Percentiles rank a stretch among this genome's conserved stretches.
Conservation (phyloP, 2,113 vertebrate species). For the Caracal caracal region DNA sequence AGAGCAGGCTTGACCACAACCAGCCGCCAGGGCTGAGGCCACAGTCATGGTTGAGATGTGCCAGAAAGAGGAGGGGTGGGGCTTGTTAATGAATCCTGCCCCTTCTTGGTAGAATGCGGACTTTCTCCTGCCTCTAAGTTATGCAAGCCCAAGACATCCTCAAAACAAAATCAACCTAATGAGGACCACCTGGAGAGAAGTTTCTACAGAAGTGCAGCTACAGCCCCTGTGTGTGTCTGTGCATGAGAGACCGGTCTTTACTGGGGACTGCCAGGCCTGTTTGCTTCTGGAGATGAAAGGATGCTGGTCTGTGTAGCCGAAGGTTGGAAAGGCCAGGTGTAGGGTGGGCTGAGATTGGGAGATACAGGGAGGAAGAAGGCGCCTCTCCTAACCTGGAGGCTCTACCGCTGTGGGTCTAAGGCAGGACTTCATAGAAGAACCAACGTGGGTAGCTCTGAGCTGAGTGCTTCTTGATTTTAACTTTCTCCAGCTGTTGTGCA, state of each 20-base stretch:
- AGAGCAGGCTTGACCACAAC: neutral
- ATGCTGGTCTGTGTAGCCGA: neutral
- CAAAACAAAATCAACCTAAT: neutral
- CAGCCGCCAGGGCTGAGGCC: neutral
- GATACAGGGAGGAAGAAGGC: neutral
- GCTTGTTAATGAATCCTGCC: neutral
- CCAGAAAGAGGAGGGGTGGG: neutral
- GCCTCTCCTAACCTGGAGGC: neutral
- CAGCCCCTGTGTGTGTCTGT: neutral
- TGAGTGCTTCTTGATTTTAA: neutral
- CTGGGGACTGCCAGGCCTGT: neutral
- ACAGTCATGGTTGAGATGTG: neutral
- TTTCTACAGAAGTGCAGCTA: neutral
- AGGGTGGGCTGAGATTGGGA: neutral
- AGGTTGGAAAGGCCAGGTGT: neutral
- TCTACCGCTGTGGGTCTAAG: neutral
- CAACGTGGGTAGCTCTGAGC: neutral
- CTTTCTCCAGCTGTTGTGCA: constrained; percentile 4
- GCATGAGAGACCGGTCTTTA: neutral
- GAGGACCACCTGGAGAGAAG: neutral
- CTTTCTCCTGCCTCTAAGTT: neutral
- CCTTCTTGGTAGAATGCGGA: neutral
- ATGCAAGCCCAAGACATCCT: neutral
- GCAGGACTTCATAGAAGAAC: neutral
- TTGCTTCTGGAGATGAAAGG: neutral